Base-by-base conservation (phyloP, 2,113 vertebrate genomes). In the Hippolais icterina region DNA sequence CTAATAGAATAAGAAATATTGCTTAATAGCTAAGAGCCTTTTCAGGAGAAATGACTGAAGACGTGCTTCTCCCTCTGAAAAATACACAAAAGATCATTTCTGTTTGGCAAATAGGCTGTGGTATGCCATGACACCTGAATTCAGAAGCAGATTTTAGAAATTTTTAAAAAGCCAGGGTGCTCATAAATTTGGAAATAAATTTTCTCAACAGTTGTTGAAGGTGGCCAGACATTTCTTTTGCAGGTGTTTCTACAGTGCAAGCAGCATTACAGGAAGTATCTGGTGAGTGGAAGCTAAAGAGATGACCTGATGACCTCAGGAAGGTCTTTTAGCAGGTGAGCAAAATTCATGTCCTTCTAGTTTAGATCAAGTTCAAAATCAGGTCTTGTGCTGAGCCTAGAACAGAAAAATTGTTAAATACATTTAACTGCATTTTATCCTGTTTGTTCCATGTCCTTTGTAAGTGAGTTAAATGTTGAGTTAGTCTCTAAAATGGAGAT, bases 401-500 rank as follows among this genome's bases (percentile, higher is more conserved):
- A 86, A 71, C 2, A 63, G 39, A 47, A 75, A 90, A 79, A 11
- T 9, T 65, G 29, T 15, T 71, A 70, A 70, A 66, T 39, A 44
- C 10, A 7, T 94, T 82, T 56, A 90, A 54, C 21, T 74, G 24
- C 11, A 8, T 53, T 75, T 94, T 53, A 21, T 33, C 74, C 15
- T 22, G 6, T 24, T 39, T 1, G 0, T 60, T 78, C 3, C 2
- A 4, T 25, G 11, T 41, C 42, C 11, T 35, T 66, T 68, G 18
- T 17, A 79, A 82, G 25, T 15, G 37, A 78, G 22, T 8, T 44
- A 78, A 53, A 44, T 28, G 22, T 18, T 5, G 2, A 44, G 15
- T n/a, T 25, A 83, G 20, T 13, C 29, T 29, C 33, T 9, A 11
- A n/a, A 90, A 56, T 12, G 5, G 12, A n/a, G 17, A 46, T 4